Percentiles rank a stretch among this genome's conserved stretches.
phyloP scores from a whole-genome alignment of 2,888 invertebrate species.

The Spicauda simplicius region DNA sequence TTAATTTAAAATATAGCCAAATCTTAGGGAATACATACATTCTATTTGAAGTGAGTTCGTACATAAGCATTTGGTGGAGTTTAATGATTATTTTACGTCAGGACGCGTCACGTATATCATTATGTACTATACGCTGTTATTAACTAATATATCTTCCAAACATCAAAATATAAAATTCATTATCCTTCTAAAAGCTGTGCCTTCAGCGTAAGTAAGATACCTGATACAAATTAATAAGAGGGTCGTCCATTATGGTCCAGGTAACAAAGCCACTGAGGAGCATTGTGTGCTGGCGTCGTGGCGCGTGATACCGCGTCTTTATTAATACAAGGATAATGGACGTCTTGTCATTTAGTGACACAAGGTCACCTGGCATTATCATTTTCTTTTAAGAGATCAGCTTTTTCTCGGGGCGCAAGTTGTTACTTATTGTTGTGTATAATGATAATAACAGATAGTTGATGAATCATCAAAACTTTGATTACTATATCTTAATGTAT shows the following conservation, averaged over 20 bases:
- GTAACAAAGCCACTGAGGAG: slow-evolving; percentile 10
- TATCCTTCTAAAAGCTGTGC: neutral
- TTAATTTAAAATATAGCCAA: too few species aligned
- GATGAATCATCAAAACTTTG: too few species aligned
- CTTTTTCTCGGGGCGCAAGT: neutral
- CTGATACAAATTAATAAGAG: slow-evolving; percentile 9
- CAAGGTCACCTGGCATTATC: neutral
- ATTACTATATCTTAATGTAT: too few species aligned
- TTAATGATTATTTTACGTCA: too few species aligned
- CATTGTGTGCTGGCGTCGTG: slow-evolving; percentile 1
- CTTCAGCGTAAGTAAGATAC: neutral
- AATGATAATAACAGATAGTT: too few species aligned
- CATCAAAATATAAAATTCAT: neutral
- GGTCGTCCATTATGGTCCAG: neutral
- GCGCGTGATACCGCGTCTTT: slow-evolving; percentile 17
- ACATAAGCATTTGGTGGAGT: too few species aligned
- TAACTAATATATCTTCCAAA: too few species aligned
- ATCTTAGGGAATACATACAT: too few species aligned
- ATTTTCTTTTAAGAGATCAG: neutral
- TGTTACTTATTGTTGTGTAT: too few species aligned
- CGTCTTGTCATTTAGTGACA: neutral
- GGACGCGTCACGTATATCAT: too few species aligned
- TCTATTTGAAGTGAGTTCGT: too few species aligned
- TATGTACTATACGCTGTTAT: too few species aligned
- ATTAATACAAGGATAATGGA: slow-evolving; percentile 5